These are phyloP conservation scores for Chrysodeixis includens DNA, from an alignment of 2,888 invertebrate genomes.

Conservation along the genomic window DNA sequence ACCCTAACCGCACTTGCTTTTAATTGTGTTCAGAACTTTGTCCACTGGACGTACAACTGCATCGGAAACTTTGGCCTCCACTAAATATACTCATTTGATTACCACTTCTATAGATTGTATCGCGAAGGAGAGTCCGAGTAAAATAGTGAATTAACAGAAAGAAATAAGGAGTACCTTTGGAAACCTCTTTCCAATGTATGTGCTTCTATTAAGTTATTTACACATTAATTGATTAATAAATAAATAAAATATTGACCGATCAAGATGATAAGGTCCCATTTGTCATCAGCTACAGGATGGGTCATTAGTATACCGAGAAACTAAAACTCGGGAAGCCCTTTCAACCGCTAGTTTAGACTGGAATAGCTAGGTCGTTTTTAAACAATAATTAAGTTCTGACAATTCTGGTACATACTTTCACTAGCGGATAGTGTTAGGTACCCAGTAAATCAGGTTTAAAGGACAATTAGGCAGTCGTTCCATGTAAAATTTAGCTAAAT, in stretches of 20 bases:
- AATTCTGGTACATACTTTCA: not conserved
- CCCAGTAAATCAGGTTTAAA: not conserved
- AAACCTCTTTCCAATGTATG: too few species aligned
- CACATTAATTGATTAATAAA: too few species aligned
- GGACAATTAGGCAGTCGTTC: not conserved
- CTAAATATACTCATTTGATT: constrained; percentile 66
- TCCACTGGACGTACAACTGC: constrained; percentile 36
- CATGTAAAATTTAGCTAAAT: not conserved
- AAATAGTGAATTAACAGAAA: too few species aligned
- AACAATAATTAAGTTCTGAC: not conserved
- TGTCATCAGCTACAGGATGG: not conserved
- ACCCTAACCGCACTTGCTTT: constrained; percentile 48
- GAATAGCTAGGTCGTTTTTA: not conserved
- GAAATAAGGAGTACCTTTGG: too few species aligned
- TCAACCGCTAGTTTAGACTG: not conserved
- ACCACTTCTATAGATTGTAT: constrained; percentile 51
- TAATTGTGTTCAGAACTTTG: constrained; percentile 51
- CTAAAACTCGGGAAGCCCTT: not conserved
- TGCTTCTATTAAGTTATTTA: too few species aligned
- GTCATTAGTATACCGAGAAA: not conserved
- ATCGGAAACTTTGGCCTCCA: constrained; percentile 62
- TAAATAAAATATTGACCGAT: too few species aligned
- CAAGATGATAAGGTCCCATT: too few species aligned
- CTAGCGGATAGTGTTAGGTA: too few species aligned
- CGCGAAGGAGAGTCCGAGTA: not conserved